phyloP scores from a whole-genome alignment of 2,888 invertebrate species.

The Drosophila meridionalis region DNA sequence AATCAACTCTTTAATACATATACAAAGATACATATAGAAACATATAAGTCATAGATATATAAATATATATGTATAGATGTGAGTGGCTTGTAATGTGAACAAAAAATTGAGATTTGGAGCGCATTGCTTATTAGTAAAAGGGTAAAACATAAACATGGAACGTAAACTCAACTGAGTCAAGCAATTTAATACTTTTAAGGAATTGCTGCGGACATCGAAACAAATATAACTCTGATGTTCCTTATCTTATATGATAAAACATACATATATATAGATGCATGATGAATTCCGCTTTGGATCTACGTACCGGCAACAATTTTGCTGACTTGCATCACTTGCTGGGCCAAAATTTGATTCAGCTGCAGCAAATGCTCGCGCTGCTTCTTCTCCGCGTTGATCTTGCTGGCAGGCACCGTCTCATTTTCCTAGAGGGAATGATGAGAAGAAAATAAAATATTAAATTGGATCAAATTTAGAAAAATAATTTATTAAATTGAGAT shows the following conservation, averaged over 20 bases:
- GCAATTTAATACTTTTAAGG: constrained; percentile 44
- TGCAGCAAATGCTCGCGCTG: constrained; percentile 95
- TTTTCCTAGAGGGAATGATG: constrained; percentile 63
- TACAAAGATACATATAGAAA: constrained; percentile 37
- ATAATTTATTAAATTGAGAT: background rate
- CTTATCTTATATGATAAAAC: background rate
- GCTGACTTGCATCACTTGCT: constrained; percentile 97
- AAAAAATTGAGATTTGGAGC: constrained; percentile 42
- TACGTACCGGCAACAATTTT: constrained; percentile 96
- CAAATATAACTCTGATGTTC: constrained; percentile 48
- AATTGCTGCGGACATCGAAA: constrained; percentile 51
- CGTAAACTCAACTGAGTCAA: constrained; percentile 64
- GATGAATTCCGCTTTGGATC: background rate
- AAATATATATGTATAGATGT: constrained; percentile 23
- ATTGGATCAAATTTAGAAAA: too few species aligned
- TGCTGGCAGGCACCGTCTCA: constrained; percentile 87
- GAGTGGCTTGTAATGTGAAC: constrained; percentile 19
- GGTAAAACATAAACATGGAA: constrained; percentile 62
- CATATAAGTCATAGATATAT: constrained; percentile 15
- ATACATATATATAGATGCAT: background rate
- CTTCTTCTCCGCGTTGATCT: constrained; percentile 92
- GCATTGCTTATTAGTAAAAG: constrained; percentile 55
- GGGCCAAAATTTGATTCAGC: constrained; percentile 95
- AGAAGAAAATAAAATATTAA: background rate
- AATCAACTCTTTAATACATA: constrained; percentile 54